Conservation (phyloP, 2,113 vertebrate species). For the Anoplopoma fimbria region DNA sequence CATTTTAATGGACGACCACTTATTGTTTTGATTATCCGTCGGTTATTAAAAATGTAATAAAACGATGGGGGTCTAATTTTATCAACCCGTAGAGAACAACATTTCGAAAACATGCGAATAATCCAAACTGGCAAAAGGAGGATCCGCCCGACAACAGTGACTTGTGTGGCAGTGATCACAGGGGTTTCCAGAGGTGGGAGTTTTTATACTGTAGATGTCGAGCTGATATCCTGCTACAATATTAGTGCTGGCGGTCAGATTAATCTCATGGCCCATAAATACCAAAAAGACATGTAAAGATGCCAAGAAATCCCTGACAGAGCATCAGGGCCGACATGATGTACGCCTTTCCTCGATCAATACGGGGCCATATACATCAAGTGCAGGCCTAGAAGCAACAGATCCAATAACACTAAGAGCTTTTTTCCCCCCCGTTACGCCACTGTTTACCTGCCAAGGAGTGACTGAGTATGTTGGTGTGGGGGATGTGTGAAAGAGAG, state of each 20-base stretch:
- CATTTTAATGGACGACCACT: constrained; percentile 3
- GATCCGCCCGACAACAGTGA: constrained; percentile 36
- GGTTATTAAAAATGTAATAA: neutral
- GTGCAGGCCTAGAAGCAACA: constrained; percentile 67
- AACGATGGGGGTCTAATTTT: neutral
- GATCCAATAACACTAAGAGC: constrained; percentile 91
- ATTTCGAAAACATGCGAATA: constrained; percentile 26
- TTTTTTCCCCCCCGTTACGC: constrained; percentile 19
- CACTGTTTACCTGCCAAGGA: constrained; percentile 74
- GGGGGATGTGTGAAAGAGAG: constrained; percentile 52
- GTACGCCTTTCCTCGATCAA: constrained; percentile 71
- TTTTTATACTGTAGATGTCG: constrained; percentile 62
- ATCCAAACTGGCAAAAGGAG: constrained; percentile 4
- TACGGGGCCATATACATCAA: constrained; percentile 73
- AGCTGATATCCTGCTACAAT: constrained; percentile 72
- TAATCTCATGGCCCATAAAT: constrained; percentile 72
- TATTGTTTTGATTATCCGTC: neutral
- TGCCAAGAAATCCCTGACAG: constrained; percentile 76
- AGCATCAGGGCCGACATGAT: constrained; percentile 58
- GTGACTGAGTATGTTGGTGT: constrained; percentile 55
- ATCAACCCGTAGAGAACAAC: neutral
- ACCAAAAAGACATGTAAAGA: constrained; percentile 71
- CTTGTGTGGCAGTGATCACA: constrained; percentile 54
- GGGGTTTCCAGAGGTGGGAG: constrained; percentile 16
- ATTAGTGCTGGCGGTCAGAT: constrained; percentile 59